Evolutionary conservation across 2,888 invertebrate genomes (phyloP), one percentile per base, ranked within the genome.

Genomic region (Seladonia tumulorum): DNA sequence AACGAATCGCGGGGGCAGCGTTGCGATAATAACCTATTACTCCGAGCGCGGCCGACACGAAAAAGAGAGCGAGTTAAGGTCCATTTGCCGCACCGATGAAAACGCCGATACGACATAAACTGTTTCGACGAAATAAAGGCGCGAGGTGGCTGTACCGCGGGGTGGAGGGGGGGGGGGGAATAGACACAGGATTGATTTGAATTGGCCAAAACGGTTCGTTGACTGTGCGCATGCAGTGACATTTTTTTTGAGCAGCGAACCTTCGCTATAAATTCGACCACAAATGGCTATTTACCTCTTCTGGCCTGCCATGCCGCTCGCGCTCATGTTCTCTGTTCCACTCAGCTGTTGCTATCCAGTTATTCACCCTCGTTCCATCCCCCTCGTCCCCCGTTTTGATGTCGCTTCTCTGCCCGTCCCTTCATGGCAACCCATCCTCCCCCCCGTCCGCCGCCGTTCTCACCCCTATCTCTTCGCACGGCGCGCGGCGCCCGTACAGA

Each of bases 281-380:
- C 89, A 85, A 91, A 90, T 87, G 85, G 88, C 90, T 88, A 87
- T 90, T 90, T 91, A 88, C 86, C 86, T 88, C 85, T 86, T 86
- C 86, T 85, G 82, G 78, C 60, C 68, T 63, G 79, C n/a, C 75
- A 81, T 76, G 82, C 60, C 53, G 78, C n/a, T n/a, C 5, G 79
- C 63, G 68, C 79, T 80, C 70, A 72, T 18, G 66, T 76, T 76
- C 86, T 71, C 79, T 76, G 77, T 82, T 77, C 82, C 86, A 74
- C 81, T 79, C 80, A 10, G 57, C 81, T 45, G 68, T 39, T 39
- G 57, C 77, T 72, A 85, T 81, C 86, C 81, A 81, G 81, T 81
- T 76, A 66, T 76, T 79, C 81, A 12, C 10, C 76, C 60, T 63
- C 29, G 49, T 63, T 35, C 5, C 53, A 8, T 45, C 22, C 76